Evolutionary conservation across 2,113 vertebrate genomes (phyloP), one percentile per base, ranked within the genome.

Genomic region (Poeciliopsis retropinna): DNA sequence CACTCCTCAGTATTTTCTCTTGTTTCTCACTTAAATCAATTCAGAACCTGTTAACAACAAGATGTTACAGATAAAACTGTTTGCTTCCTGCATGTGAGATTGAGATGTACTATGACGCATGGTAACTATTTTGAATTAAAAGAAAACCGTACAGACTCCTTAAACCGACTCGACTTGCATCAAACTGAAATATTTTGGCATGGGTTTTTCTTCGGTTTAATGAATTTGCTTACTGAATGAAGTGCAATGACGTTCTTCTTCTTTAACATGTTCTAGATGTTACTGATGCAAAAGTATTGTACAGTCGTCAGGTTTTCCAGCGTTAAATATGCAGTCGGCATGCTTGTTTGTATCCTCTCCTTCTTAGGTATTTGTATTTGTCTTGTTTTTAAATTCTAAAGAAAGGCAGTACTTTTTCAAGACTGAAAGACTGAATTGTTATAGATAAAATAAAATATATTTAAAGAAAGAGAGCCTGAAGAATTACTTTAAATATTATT

Each of bases 271-370:
- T 41, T 5, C 29, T 87, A 62, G 68, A 79, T 80, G 87, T 87
- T 72, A 75, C 73, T 60, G 77, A 89, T 87, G 88, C 87, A 89
- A 87, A 81, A 22, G 6, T 80, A 76, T 79, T 57, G 82, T 63
- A 11, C 54, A 44, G 81, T 77, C 69, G 76, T 73, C 19, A 77
- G 51, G 47, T 78, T 86, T 69, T 85, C 78, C 74, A 60, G 61
- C 65, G 68, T 78, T 75, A 57, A 39, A 87, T 87, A 84, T 87
- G 83, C 87, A 85, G 81, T 78, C 87, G 83, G 89, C 86, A 90
- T 91, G 87, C 84, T 90, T 57, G 81, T 89, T 82, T 62, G 65
- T 71, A 67, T 67, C 67, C 44, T 57, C 75, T 64, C 64, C 67
- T 70, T 87, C 66, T 79, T 69, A 60, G 70, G 62, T 63, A 72